phyloP scores from a whole-genome alignment of 2,797 vertebrate species.

The Ibycter americanus region DNA sequence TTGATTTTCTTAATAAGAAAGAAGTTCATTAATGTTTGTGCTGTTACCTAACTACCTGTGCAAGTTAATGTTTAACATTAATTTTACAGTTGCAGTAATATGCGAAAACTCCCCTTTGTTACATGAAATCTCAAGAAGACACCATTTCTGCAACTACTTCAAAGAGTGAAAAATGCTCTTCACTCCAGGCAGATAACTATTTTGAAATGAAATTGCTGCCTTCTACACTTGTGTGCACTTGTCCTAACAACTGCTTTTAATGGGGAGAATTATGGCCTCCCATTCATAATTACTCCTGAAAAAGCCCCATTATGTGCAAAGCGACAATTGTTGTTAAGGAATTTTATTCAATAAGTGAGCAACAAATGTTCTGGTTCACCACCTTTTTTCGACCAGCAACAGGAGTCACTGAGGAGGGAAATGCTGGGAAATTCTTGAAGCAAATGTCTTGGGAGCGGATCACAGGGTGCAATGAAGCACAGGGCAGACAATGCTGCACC shows the following conservation, averaged over 20 bases:
- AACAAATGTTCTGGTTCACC: not conserved
- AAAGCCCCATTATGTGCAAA: not conserved
- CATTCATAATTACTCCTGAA: not conserved
- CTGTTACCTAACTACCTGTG: not conserved
- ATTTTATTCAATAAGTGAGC: not conserved
- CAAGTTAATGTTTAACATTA: not conserved
- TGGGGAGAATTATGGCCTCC: not conserved
- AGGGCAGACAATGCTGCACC: not conserved
- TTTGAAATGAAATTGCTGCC: not conserved
- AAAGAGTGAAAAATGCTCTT: not conserved
- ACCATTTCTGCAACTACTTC: not conserved
- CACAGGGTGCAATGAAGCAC: not conserved
- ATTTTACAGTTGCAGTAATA: not conserved
- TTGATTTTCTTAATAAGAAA: not conserved
- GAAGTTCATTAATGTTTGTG: not conserved
- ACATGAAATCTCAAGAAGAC: not conserved
- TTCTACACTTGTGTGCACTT: not conserved
- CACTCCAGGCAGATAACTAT: not conserved
- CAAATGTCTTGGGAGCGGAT: not conserved
- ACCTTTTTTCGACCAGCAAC: not conserved
- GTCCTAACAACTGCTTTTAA: not conserved
- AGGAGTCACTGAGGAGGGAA: not conserved
- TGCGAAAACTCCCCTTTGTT: not conserved
- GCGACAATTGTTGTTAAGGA: not conserved
- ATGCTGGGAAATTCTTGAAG: not conserved